phyloP scores from a whole-genome alignment of 2,113 vertebrate species.

The Astatoreochromis straeleni region DNA sequence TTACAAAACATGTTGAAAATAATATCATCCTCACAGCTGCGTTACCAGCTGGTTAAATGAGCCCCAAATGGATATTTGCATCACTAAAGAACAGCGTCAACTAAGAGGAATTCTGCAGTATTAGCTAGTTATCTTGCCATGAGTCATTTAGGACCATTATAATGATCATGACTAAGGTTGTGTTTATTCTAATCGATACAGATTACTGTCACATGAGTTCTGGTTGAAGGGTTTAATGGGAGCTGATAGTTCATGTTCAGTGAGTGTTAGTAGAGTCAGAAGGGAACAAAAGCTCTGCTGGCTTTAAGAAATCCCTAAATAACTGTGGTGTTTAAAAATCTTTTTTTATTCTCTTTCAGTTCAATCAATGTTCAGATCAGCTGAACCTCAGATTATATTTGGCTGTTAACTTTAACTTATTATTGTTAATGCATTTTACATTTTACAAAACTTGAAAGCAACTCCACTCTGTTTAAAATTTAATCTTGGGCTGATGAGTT shows the following conservation, averaged over 20 bases:
- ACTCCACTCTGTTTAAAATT: not conserved
- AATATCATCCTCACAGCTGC: not conserved
- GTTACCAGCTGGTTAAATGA: not conserved
- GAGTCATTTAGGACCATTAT: rapidly evolving
- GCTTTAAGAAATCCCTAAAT: not conserved
- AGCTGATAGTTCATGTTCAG: not conserved
- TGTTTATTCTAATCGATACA: not conserved
- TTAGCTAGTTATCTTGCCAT: not conserved
- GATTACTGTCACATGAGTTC: not conserved
- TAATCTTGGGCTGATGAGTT: not conserved
- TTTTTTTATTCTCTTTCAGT: not conserved
- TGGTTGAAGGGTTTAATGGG: not conserved
- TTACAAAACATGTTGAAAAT: not conserved
- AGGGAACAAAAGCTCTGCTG: not conserved
- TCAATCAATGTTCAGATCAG: not conserved
- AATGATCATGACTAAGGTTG: not conserved
- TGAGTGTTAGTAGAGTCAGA: not conserved
- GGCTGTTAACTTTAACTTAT: not conserved
- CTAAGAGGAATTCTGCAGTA: not conserved
- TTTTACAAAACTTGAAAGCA: not conserved
- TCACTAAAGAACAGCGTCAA: not conserved
- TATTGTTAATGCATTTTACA: not conserved
- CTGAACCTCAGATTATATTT: not conserved
- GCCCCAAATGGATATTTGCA: not conserved
- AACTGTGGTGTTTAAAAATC: not conserved